Conservation (phyloP, 2,797 vertebrate species). For the Etheostoma perlongum region DNA sequence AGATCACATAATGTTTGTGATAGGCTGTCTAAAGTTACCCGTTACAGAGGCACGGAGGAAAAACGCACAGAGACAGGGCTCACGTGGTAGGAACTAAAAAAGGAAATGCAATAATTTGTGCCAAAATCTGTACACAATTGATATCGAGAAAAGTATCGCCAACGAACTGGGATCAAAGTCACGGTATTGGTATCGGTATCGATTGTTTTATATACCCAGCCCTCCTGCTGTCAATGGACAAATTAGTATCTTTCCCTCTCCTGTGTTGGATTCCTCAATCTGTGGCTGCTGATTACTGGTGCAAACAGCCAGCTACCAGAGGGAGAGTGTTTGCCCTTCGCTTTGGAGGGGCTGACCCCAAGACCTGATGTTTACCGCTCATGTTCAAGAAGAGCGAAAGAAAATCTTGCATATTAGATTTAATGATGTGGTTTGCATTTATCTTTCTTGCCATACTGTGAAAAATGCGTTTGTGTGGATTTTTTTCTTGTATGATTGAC, state of each 20-base stretch:
- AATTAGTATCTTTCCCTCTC: slow-evolving; percentile 35
- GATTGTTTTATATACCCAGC: too few relatives aligned
- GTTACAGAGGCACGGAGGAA: too few relatives aligned
- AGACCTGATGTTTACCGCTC: slow-evolving; percentile 22
- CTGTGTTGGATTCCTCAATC: slow-evolving; percentile 39
- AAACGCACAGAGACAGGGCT: too few relatives aligned
- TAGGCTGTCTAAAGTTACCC: too few relatives aligned
- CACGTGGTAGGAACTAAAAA: too few relatives aligned
- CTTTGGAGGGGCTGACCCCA: slow-evolving; percentile 15
- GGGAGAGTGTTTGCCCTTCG: slow-evolving; percentile 15
- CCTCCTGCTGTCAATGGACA: slow-evolving; percentile 19
- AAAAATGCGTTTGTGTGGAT: slow-evolving; percentile 3
- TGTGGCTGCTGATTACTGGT: slow-evolving; percentile 30
- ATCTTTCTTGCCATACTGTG: background rate
- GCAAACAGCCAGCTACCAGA: slow-evolving; percentile 7
- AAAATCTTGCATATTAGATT: slow-evolving; percentile 3
- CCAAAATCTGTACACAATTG: too few relatives aligned
- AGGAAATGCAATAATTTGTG: too few relatives aligned
- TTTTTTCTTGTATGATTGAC: background rate
- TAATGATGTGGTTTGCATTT: slow-evolving; percentile 22
- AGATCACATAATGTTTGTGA: too few relatives aligned
- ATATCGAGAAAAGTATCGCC: too few relatives aligned
- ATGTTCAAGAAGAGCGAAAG: slow-evolving; percentile 19
- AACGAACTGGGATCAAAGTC: too few relatives aligned
- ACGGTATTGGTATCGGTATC: too few relatives aligned